These are phyloP conservation scores for Umimayanthus chanpuru DNA, from an alignment of 92 coral and sea anemone genomes.

Conservation along the genomic window DNA sequence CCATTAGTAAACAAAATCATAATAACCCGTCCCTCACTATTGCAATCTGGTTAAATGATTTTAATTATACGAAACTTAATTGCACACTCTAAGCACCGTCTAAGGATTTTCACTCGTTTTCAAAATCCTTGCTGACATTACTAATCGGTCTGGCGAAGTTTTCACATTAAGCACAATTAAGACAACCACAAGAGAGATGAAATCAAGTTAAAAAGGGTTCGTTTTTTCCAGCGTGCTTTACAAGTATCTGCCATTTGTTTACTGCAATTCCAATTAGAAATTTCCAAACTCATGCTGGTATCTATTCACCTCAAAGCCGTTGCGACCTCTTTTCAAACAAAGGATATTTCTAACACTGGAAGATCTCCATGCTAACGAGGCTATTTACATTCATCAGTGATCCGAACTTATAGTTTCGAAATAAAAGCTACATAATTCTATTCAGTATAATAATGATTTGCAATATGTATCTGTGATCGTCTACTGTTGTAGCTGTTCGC, in stretches of 20 bases:
- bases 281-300: neutral
- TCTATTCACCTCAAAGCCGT: neutral
- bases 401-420: neutral
- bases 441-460: neutral
- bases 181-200: neutral
- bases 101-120: neutral
- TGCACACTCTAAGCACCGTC: neutral
- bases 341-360: neutral
- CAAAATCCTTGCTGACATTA: neutral
- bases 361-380: conserved; percentile 2
- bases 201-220: neutral
- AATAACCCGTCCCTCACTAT: neutral
- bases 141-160: neutral
- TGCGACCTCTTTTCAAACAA: conserved; percentile 8
- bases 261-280: neutral
- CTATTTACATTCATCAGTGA: neutral
- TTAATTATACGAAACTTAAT: neutral
- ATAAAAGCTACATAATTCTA: neutral
- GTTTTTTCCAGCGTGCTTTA: neutral
- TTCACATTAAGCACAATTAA: neutral
- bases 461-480: neutral
- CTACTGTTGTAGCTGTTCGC: neutral
- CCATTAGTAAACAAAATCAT: neutral
- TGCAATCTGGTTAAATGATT: too few relatives aligned
- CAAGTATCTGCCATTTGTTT: neutral